phyloP scores from a whole-genome alignment of 2,113 vertebrate genomes.

The Xenotilapia flavipinnis region DNA sequence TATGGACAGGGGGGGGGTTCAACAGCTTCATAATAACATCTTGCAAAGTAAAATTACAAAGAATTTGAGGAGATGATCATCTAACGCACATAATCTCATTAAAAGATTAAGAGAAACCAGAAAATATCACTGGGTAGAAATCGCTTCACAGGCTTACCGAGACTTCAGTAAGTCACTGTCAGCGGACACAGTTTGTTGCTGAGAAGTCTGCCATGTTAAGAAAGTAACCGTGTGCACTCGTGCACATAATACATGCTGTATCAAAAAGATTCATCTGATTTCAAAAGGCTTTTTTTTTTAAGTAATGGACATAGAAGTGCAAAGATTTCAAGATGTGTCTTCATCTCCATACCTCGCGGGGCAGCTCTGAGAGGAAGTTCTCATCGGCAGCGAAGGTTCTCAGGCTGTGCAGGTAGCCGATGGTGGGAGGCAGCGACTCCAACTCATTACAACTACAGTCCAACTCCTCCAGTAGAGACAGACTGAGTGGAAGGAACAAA shows the following conservation, averaged over 20 bases:
- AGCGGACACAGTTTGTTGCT: background rate
- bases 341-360: conserved; percentile 81
- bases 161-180: background rate
- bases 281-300: background rate
- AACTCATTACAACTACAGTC: conserved; percentile 98
- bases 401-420: conserved; percentile 92
- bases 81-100: background rate
- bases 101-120: background rate
- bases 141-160: background rate
- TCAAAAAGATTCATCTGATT: background rate
- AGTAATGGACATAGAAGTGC: background rate
- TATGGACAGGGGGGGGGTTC: background rate
- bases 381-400: conserved; percentile 93
- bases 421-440: conserved; percentile 88
- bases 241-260: background rate
- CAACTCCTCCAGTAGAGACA: conserved; percentile 94
- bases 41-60: background rate
- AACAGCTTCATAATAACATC: background rate
- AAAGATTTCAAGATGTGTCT: background rate
- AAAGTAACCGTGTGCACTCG: background rate
- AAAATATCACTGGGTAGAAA: background rate
- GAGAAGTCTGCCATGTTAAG: background rate
- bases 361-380: conserved; percentile 93
- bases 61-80: background rate
- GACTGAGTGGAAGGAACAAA: conserved; percentile 66